phyloP scores from a whole-genome alignment of 2,888 invertebrate genomes.

The Caenorhabditis virilis region DNA sequence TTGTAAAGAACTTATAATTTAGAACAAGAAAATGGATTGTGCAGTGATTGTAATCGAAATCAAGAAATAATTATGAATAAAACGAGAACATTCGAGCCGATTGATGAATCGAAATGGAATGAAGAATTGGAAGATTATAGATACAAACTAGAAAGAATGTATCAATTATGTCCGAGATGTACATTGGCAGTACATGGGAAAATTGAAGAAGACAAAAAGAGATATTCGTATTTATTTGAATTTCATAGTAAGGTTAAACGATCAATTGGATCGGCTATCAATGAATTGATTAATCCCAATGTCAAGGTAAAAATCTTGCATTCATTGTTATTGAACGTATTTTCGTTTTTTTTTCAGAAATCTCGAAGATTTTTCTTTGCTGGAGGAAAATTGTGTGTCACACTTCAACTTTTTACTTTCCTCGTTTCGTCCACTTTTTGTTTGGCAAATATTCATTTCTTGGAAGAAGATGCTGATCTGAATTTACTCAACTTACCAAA shows the following conservation, averaged over 20 bases:
- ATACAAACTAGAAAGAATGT: conserved; percentile 42
- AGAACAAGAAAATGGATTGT: conserved; percentile 46
- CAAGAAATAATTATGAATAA: conserved; percentile 44
- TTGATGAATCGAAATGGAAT: conserved; percentile 49
- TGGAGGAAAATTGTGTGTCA: conserved; percentile 34
- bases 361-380: conserved; percentile 37
- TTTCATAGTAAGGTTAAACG: conserved; percentile 18
- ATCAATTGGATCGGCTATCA: conserved; percentile 19
- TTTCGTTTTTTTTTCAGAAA: too few relatives aligned
- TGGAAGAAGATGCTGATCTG: conserved; percentile 27
- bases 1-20: background rate
- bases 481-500: conserved; percentile 20
- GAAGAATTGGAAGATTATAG: conserved; percentile 51
- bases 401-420: conserved; percentile 21
- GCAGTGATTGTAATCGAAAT: conserved; percentile 45
- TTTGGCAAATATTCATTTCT: conserved; percentile 29
- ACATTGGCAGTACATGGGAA: conserved; percentile 47
- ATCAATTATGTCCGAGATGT: conserved; percentile 52
- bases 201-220: conserved; percentile 38
- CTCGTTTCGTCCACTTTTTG: conserved; percentile 14
- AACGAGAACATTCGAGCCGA: conserved; percentile 48
- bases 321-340: background rate
- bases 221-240: conserved; percentile 27
- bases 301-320: conserved; percentile 6
- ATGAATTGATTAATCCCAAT: conserved; percentile 7